Conservation (phyloP, 2,888 invertebrate species). For the Xestia ashworthii region DNA sequence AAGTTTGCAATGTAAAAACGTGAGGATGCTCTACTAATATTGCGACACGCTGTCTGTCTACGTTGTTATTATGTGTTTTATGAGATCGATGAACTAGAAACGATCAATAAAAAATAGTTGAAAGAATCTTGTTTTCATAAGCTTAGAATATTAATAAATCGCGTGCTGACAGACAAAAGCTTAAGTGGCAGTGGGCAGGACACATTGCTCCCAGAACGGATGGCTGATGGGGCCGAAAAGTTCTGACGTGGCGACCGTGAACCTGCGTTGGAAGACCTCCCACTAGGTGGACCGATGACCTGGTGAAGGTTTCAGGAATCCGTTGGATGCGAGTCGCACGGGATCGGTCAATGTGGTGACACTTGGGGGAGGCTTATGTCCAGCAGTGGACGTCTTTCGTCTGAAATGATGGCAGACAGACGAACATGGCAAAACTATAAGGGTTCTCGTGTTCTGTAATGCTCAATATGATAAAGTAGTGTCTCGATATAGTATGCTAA, state of each 20-base stretch:
- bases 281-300: no score
- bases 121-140: slow-evolving; percentile 9
- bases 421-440: neutral
- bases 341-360: no score
- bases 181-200: no score
- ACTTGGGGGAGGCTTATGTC: no score
- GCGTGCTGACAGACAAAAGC: neutral
- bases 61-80: slow-evolving; percentile 27
- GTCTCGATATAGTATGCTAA: neutral
- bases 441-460: neutral
- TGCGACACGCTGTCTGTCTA: slow-evolving; percentile 46
- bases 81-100: slow-evolving; percentile 40
- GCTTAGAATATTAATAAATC: neutral
- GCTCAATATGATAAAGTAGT: neutral
- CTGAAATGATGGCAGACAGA: neutral
- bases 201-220: no score
- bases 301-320: no score
- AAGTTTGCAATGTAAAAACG: slow-evolving; percentile 37
- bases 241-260: no score
- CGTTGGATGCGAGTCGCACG: no score
- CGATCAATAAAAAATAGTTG: neutral
- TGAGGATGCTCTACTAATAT: slow-evolving; percentile 56
- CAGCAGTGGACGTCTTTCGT: no score
- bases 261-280: no score
- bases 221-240: no score